Conservation (phyloP, 2,888 invertebrate species). For the Hirudinaria manillensis region DNA sequence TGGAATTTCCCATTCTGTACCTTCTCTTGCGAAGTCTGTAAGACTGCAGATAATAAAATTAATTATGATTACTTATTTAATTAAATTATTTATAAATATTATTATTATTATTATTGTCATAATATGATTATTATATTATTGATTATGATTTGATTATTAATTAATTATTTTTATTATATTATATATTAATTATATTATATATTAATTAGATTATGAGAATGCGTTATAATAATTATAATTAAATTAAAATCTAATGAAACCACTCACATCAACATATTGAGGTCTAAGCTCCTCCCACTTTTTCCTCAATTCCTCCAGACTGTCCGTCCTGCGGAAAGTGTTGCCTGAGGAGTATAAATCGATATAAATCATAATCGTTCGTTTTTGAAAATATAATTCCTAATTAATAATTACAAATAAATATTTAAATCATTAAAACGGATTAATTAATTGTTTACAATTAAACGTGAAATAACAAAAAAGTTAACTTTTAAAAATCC, state of each 20-base stretch:
- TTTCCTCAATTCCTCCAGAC: background rate
- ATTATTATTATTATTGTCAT: background rate
- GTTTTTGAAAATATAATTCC: no score
- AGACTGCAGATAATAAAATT: slow-evolving; percentile 2
- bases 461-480: no score
- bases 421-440: no score
- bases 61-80: background rate
- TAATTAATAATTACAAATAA: no score
- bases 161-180: background rate
- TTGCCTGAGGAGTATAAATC: background rate
- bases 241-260: background rate
- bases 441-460: no score
- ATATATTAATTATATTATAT: background rate
- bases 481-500: no score
- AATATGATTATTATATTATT: background rate
- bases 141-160: background rate
- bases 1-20: background rate
- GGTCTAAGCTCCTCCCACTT: slow-evolving; percentile 21
- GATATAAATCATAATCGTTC: no score
- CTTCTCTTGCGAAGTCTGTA: slow-evolving; percentile 20
- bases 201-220: background rate
- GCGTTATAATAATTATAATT: background rate
- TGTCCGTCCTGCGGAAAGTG: background rate
- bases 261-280: slow-evolving; percentile 16
- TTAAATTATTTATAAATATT: background rate